Evolutionary conservation across 2,113 vertebrate species (phyloP).

Genomic region (Pachycephala philippinensis): DNA sequence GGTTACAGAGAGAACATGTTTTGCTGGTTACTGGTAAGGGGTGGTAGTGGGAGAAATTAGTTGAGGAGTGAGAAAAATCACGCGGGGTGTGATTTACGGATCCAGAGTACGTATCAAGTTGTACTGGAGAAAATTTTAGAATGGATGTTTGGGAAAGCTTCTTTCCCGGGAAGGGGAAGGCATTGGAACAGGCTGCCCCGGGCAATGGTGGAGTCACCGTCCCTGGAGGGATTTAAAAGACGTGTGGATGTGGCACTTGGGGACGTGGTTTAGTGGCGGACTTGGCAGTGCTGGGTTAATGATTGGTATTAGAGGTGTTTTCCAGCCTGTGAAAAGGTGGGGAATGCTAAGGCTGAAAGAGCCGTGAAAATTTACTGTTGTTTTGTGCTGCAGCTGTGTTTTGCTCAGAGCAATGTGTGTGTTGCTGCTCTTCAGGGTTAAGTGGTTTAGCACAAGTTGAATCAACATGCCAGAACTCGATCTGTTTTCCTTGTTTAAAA

Average conservation of each 20-base stretch:
- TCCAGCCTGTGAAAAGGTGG: not conserved
- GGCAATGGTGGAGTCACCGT: not conserved
- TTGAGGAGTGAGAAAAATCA: not conserved
- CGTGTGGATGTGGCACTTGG: not conserved
- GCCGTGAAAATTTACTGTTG: not conserved
- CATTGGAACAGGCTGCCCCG: not conserved
- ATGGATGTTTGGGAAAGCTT: not conserved
- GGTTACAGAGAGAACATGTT: rapidly evolving
- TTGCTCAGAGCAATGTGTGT: not conserved
- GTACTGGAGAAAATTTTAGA: not conserved
- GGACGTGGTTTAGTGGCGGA: not conserved
- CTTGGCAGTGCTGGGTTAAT: not conserved
- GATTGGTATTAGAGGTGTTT: not conserved
- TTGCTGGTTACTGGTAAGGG: rapidly evolving
- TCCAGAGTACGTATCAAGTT: not conserved
- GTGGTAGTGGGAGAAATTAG: not conserved
- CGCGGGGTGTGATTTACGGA: not conserved
- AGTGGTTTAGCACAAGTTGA: not conserved
- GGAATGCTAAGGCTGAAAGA: rapidly evolving
- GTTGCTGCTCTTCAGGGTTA: not conserved
- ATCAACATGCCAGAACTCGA: not conserved
- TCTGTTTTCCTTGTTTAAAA: not conserved
- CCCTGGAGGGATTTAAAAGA: not conserved
- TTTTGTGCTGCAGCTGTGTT: not conserved
- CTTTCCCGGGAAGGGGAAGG: not conserved